These are phyloP conservation scores for Anodontia alba DNA, from an alignment of 2,888 invertebrate species.

Conservation along the genomic window DNA sequence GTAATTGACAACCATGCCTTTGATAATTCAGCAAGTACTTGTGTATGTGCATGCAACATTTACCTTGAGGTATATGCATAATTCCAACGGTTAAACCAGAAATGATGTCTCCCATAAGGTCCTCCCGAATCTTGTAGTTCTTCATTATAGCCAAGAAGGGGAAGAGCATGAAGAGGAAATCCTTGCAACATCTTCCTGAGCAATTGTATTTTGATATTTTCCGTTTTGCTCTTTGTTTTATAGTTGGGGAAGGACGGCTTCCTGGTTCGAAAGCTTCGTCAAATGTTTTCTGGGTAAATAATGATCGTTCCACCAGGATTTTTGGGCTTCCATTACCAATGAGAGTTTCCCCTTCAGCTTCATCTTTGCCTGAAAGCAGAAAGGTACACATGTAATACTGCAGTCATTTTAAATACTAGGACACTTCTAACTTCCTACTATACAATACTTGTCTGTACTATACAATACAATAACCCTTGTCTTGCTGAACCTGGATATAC, in stretches of 20 bases:
- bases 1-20: too few relatives aligned
- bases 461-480: too few relatives aligned
- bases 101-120: conserved; percentile 90
- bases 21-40: too few relatives aligned
- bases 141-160: conserved; percentile 80
- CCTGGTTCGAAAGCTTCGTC: conserved; percentile 70
- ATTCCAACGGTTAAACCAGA: conserved; percentile 93
- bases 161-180: conserved; percentile 68
- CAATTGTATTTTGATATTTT: conserved; percentile 55
- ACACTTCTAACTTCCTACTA: too few relatives aligned
- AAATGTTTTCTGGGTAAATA: conserved; percentile 77
- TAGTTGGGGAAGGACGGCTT: conserved; percentile 44
- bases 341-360: conserved; percentile 1
- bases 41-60: too few relatives aligned
- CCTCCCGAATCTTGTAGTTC: conserved; percentile 79
- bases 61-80: conserved; percentile 85
- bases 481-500: too few relatives aligned
- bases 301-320: conserved; percentile 10
- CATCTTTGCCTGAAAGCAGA: neutral
- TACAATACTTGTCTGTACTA: too few relatives aligned
- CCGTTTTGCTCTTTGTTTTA: conserved; percentile 57
- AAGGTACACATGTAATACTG: too few relatives aligned
- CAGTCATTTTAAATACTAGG: too few relatives aligned
- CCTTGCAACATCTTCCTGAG: conserved; percentile 63
- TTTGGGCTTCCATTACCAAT: conserved; percentile 7